phyloP scores from a whole-genome alignment of 2,797 vertebrate species.

The Danionella dracula region DNA sequence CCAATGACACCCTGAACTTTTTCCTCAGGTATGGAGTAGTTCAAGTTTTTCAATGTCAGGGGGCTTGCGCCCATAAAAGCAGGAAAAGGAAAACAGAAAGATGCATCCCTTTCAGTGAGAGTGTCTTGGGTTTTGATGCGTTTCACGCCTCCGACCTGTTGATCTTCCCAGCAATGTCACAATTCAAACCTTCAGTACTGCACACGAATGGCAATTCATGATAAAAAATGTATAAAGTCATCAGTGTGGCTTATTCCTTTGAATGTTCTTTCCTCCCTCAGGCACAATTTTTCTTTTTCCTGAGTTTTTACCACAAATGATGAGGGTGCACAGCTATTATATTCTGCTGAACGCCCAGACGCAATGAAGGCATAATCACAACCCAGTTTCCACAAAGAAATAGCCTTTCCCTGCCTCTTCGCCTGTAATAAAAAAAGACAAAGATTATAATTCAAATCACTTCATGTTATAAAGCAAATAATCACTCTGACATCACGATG shows the following conservation, averaged over 20 bases:
- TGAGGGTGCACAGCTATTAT: constrained; percentile 72
- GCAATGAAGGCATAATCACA: constrained; percentile 71
- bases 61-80: constrained; percentile 90
- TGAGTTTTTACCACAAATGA: constrained; percentile 61
- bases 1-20: constrained; percentile 94
- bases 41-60: constrained; percentile 95
- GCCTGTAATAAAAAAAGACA: constrained; percentile 58
- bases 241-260: constrained; percentile 39
- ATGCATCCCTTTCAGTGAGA: constrained; percentile 82
- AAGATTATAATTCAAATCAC: not conserved
- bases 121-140: constrained; percentile 48
- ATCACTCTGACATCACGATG: not conserved
- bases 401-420: constrained; percentile 57
- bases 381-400: constrained; percentile 68
- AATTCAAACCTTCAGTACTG: constrained; percentile 58
- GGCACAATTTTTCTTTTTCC: constrained; percentile 59
- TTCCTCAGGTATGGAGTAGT: constrained; percentile 96
- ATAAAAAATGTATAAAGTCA: constrained; percentile 37
- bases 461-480: not conserved
- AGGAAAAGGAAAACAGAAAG: constrained; percentile 93
- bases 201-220: constrained; percentile 65
- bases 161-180: constrained; percentile 61
- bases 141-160: constrained; percentile 69
- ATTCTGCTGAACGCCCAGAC: constrained; percentile 72
- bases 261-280: constrained; percentile 42